Evolutionary conservation across 2,888 invertebrate species (phyloP).

Genomic region (Crocallis elinguaria): DNA sequence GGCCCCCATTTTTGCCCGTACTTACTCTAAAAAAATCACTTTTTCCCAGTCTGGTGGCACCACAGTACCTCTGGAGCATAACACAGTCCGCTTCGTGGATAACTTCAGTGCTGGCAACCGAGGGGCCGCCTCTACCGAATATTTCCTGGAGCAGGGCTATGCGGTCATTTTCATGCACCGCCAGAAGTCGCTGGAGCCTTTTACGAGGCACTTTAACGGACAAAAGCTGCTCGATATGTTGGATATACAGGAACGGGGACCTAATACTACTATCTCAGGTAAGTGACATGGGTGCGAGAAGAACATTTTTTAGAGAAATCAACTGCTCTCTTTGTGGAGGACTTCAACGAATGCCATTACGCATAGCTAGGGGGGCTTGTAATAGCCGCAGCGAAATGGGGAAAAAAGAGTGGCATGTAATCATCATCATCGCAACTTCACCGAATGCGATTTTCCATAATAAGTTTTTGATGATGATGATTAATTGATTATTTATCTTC

Average conservation of each 20-base stretch:
- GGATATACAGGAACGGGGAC: slow-evolving; percentile 86
- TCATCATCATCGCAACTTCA: too few relatives aligned
- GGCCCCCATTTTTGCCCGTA: too few relatives aligned
- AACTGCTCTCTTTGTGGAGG: not conserved
- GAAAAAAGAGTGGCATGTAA: too few relatives aligned
- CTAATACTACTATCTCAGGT: slow-evolving; percentile 88
- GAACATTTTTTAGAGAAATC: not conserved
- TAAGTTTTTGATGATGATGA: too few relatives aligned
- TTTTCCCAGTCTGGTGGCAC: slow-evolving; percentile 99
- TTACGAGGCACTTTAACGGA: slow-evolving; percentile 93
- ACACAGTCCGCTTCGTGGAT: slow-evolving; percentile 98
- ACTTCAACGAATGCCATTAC: too few relatives aligned
- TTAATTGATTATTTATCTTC: too few relatives aligned
- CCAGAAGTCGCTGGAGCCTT: slow-evolving; percentile 95
- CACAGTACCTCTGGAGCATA: slow-evolving; percentile 97
- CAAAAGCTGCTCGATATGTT: slow-evolving; percentile 93
- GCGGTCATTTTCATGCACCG: slow-evolving; percentile 97
- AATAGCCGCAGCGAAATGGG: too few relatives aligned
- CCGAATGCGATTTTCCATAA: too few relatives aligned
- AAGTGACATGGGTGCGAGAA: too few relatives aligned
- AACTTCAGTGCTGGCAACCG: slow-evolving; percentile 99
- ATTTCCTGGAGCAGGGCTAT: slow-evolving; percentile 93
- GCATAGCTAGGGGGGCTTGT: too few relatives aligned
- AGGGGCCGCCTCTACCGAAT: slow-evolving; percentile 97
- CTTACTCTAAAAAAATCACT: too few relatives aligned